Percentiles rank a stretch among this genome's conserved stretches.
Evolutionary conservation across 2,797 vertebrate genomes (phyloP).

Genomic region (Thunnus albacares): DNA sequence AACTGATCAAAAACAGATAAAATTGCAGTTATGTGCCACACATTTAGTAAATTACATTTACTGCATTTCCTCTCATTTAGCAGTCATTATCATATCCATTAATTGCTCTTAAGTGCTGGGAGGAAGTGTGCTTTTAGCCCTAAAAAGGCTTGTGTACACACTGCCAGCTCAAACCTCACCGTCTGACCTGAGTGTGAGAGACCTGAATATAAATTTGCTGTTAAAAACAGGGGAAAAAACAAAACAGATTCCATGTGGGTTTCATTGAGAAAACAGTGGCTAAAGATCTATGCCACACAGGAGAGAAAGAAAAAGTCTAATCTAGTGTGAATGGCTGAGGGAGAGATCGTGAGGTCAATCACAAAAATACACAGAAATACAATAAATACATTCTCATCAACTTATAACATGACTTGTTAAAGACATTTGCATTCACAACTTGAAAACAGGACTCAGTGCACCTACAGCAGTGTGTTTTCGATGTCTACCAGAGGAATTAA

Average conservation of each 20-base stretch:
- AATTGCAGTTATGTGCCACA: slow-evolving; percentile 1
- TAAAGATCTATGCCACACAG: slow-evolving; percentile 40
- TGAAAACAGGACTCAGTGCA: slow-evolving; percentile 79
- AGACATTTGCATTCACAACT: slow-evolving; percentile 86
- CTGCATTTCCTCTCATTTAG: slow-evolving; percentile 6
- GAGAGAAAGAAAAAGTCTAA: slow-evolving; percentile 32
- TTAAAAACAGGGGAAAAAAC: slow-evolving; percentile 16
- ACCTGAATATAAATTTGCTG: slow-evolving; percentile 9
- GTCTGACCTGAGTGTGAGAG: slow-evolving; percentile 5
- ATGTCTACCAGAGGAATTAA: slow-evolving; percentile 35
- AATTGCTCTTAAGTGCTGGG: neutral
- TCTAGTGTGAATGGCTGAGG: slow-evolving; percentile 60
- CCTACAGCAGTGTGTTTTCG: slow-evolving; percentile 83
- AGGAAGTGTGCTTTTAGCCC: neutral
- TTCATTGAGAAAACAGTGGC: slow-evolving; percentile 44
- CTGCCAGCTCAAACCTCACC: slow-evolving; percentile 26
- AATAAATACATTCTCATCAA: slow-evolving; percentile 82
- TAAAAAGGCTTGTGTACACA: slow-evolving; percentile 9
- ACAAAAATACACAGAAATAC: slow-evolving; percentile 80
- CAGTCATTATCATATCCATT: slow-evolving; percentile 13
- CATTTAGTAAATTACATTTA: slow-evolving; percentile 18
- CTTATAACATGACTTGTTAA: slow-evolving; percentile 78
- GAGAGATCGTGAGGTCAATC: slow-evolving; percentile 73
- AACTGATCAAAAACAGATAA: slow-evolving; percentile 18
- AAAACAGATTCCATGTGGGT: slow-evolving; percentile 16